Base-by-base conservation (phyloP, 2,888 invertebrate genomes). In the Oscheius myriophilus region DNA sequence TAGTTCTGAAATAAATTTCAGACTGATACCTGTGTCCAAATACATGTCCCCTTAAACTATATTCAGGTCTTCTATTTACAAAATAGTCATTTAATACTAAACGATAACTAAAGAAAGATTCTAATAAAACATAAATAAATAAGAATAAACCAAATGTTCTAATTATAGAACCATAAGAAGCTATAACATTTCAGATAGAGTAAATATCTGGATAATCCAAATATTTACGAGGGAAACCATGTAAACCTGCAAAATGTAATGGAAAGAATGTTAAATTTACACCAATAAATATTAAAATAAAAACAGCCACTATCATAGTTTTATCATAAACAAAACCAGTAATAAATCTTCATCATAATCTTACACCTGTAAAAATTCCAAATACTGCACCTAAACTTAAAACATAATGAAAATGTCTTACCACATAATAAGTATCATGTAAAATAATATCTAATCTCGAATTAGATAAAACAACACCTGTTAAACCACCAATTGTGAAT, bases 371-470 rank as follows among this genome's bases (percentile, higher is more conserved):
- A 89, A 93, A 90, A 90, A 92, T 92, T 51, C 91, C 91, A 90
- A 92, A 92, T 82, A 92, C 91, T 2, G 92, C 92, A 78, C 92
- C 92, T 89, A 92, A 92, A 2, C 92, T 92, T 84, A 92, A 81
- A 0, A 92, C 92, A 90, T 92, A 92, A 87, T 93, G 92, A 83
- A 93, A 93, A 87, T 93, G 92, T 4, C 92, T 92, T 43, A 92
- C 92, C 61, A 92, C 92, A 90, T 92, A 93, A 87, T 92, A 92
- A n/a, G 92, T 92, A 86, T 93, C 92, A 88, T 93, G 92, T 14
- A 92, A 75, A 71, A 91, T 89, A 88, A 92, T 91, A 90, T 93
- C 92, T 89, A 93, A 89, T 16, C 92, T 92, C 39, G 92, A 92
- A 86, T 92, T 92, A 70, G 92, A 90, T 88, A 92, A 87, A 79